phyloP scores from a whole-genome alignment of 2,797 vertebrate species.

The Enteromius viviparus region DNA sequence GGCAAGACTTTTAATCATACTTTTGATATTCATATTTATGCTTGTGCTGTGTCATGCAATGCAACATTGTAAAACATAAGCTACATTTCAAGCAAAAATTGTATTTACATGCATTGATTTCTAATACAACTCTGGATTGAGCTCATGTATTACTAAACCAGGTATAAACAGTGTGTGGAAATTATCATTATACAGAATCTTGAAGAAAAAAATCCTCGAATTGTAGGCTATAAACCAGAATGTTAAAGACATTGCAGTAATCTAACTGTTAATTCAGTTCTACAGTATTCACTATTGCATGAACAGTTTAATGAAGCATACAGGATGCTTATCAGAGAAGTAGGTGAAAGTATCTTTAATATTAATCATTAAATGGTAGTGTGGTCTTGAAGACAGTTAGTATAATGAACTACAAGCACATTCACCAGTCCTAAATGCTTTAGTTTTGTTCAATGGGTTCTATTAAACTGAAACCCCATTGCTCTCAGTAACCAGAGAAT shows the following conservation, averaged over 20 bases:
- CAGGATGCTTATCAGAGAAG: constrained; percentile 1
- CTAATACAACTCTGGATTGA: background rate
- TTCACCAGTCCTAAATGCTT: constrained; percentile 11
- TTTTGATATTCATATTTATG: background rate
- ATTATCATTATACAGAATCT: background rate
- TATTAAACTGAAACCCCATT: constrained; percentile 6
- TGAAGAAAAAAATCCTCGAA: background rate
- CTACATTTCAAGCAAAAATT: background rate
- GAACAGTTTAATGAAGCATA: background rate
- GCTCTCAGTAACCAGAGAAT: background rate
- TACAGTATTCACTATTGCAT: background rate
- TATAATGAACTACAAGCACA: constrained; percentile 7
- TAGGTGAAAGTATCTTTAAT: background rate
- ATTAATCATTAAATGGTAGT: background rate
- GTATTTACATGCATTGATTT: background rate
- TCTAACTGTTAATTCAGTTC: background rate
- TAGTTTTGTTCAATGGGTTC: background rate
- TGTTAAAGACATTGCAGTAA: background rate
- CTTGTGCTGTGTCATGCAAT: background rate
- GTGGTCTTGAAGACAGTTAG: background rate
- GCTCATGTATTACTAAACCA: background rate
- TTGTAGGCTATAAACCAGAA: background rate
- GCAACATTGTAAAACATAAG: background rate
- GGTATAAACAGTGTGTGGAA: background rate
- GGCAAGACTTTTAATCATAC: background rate